Conservation (phyloP, 2,113 vertebrate genomes). For the Ptilonorhynchus violaceus region DNA sequence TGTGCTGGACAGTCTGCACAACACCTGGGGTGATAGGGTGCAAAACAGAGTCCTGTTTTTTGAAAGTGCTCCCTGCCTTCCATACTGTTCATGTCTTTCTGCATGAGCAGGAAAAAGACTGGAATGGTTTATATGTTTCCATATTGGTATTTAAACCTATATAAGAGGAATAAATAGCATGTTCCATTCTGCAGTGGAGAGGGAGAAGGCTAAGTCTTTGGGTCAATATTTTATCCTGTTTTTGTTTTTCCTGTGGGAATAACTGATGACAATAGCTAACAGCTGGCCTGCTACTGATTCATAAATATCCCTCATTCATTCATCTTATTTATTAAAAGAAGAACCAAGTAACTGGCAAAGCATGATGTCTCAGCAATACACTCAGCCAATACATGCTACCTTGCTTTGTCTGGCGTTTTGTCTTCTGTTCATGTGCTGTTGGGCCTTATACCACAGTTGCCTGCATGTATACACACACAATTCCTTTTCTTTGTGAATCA, state of each 20-base stretch:
- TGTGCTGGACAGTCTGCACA: not conserved
- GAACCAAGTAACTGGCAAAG: not conserved
- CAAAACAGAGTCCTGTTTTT: not conserved
- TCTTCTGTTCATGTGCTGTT: not conserved
- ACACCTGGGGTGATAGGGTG: not conserved
- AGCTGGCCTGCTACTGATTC: not conserved
- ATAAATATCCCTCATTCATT: not conserved
- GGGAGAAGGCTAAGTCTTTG: not conserved
- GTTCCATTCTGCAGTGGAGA: not conserved
- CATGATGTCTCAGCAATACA: not conserved
- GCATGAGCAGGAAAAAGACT: not conserved
- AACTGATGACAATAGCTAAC: not conserved
- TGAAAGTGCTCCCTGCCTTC: not conserved
- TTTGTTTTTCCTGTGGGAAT: not conserved
- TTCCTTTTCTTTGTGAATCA: slow-evolving; percentile 14
- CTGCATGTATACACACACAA: not conserved
- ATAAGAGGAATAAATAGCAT: not conserved
- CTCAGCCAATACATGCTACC: not conserved
- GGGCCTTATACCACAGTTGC: not conserved
- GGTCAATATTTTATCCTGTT: not conserved
- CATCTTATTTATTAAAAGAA: not conserved
- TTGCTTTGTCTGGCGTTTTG: not conserved
- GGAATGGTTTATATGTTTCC: not conserved
- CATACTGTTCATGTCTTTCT: not conserved
- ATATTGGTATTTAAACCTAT: not conserved